Base-by-base conservation (phyloP, 2,113 vertebrate genomes). In the Chloroceryle aenea region DNA sequence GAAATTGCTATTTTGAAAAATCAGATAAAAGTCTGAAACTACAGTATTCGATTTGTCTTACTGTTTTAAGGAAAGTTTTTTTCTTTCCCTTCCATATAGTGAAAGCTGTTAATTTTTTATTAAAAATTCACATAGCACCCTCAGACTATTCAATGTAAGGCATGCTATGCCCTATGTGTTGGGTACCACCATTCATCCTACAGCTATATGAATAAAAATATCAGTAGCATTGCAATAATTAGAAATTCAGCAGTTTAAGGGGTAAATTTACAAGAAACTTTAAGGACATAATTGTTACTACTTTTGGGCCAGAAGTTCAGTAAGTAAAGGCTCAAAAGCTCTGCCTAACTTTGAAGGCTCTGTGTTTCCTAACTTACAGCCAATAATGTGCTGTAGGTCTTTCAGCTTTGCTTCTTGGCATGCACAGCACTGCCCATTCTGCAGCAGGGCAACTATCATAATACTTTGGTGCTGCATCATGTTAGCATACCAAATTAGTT, bases 331-430 rank as follows among this genome's bases (percentile, higher is more conserved):
- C 32, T 64, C 18, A 6, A 69, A 75, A 43, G 32, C 21, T 62
- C 34, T 64, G 42, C 36, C 32, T 50, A 20, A 12, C 26, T 48
- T 68, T 8, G 4, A 61, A 73, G 30, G 30, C 7, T 73, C 23
- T 55, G 17, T 18, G 8, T 56, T 75, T 25, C 30, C 48, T 55
- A 45, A 45, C 45, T 45, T 32, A 21, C 11, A 61, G 30, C 32
- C n/a, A 21, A n/a, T 0, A 4, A 87, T 26, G 29, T 6, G 32
- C 69, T 0, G 0, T 40, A 53, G 29, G 12, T 36, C 2, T 40
- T 19, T 15, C 17, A 76, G 50, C 29, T 58, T 30, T 58, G 32
- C 32, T 61, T 22, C 42, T 30, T 22, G 12, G 22, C n/a, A 63
- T 1, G 1, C 27, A 21, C 15, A 52, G 32, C 9, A 2, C 42